Conservation (phyloP, 2,888 invertebrate species). For the Craniophora ligustri region DNA sequence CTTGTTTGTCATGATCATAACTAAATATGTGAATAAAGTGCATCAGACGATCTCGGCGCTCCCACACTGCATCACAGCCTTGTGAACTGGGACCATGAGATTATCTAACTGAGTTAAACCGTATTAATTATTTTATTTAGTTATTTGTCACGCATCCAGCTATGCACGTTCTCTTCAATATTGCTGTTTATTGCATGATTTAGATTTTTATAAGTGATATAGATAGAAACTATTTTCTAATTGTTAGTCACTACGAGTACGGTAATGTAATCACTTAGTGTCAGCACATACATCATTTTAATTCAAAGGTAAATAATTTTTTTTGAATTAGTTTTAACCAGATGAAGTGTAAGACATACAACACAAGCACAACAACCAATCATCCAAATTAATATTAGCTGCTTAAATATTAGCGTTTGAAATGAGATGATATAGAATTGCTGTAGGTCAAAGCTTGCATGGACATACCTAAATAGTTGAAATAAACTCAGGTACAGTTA, state of each 20-base stretch:
- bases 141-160: constrained; percentile 87
- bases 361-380: constrained; percentile 57
- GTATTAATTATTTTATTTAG: constrained; percentile 77
- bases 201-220: constrained; percentile 73
- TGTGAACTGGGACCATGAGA: constrained; percentile 70
- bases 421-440: constrained; percentile 64
- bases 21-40: constrained; percentile 74
- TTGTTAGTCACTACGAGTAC: constrained; percentile 81
- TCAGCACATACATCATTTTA: constrained; percentile 86
- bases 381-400: constrained; percentile 61
- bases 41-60: constrained; percentile 70
- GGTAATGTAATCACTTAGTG: constrained; percentile 83
- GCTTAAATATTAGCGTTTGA: constrained; percentile 68
- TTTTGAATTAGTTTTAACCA: constrained; percentile 70
- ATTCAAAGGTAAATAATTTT: constrained; percentile 77
- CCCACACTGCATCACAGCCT: constrained; percentile 51
- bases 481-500: constrained; percentile 61
- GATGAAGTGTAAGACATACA: constrained; percentile 84
- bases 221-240: constrained; percentile 74
- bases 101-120: constrained; percentile 72
- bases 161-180: constrained; percentile 86
- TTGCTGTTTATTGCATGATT: constrained; percentile 86
- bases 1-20: constrained; percentile 80
- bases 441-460: constrained; percentile 74
- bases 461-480: constrained; percentile 69